phyloP scores from a whole-genome alignment of 2,113 vertebrate genomes.

The Ursus arctos region DNA sequence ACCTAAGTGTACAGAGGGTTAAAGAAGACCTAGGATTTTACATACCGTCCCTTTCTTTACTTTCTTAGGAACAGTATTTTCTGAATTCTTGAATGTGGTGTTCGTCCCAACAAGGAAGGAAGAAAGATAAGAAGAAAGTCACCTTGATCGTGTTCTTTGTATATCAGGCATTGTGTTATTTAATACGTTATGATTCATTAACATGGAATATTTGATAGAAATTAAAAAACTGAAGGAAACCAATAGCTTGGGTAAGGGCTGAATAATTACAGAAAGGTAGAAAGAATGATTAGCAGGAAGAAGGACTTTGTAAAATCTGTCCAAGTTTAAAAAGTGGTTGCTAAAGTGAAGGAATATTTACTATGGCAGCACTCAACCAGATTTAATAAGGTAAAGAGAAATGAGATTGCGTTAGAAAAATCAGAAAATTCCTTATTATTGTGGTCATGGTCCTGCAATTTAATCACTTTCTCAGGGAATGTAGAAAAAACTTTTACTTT shows the following conservation, averaged over 20 bases:
- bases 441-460: neutral
- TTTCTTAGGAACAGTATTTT: neutral
- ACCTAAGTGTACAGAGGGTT: neutral
- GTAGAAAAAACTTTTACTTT: neutral
- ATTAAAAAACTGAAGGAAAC: neutral
- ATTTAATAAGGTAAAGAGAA: neutral
- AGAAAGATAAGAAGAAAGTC: neutral
- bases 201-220: neutral
- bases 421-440: neutral
- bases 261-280: conserved; percentile 3
- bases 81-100: neutral
- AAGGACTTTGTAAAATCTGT: neutral
- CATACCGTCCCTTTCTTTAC: neutral
- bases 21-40: neutral
- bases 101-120: neutral
- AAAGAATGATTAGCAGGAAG: neutral
- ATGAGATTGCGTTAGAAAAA: neutral
- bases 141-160: neutral
- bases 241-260: neutral
- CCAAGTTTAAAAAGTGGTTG: neutral
- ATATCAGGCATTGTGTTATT: neutral
- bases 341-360: neutral
- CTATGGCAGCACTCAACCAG: neutral
- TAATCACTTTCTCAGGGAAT: neutral
- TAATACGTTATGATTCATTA: neutral